phyloP scores from a whole-genome alignment of 2,797 vertebrate genomes.

The Sebastes reedi region DNA sequence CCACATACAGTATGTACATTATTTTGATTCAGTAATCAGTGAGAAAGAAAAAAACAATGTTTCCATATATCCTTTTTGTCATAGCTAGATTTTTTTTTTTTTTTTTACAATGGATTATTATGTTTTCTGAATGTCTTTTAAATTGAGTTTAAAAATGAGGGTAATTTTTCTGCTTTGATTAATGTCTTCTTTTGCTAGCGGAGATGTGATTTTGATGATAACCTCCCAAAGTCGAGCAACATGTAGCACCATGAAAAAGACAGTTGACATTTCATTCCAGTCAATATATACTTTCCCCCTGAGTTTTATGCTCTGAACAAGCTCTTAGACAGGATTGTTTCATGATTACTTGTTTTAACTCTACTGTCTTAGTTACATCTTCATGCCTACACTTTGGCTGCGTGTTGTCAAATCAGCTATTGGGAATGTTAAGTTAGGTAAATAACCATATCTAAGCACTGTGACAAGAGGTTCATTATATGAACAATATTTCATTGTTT shows the following conservation, averaged over 20 bases:
- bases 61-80: constrained; percentile 40
- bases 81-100: constrained; percentile 28
- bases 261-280: constrained; percentile 45
- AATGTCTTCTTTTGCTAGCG: constrained; percentile 41
- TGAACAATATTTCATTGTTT: constrained; percentile 64
- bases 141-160: constrained; percentile 24
- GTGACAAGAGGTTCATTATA: constrained; percentile 78
- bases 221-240: constrained; percentile 72
- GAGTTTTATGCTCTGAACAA: constrained; percentile 5
- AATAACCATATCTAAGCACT: constrained; percentile 81
- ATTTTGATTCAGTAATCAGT: constrained; percentile 50
- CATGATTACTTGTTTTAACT: constrained; percentile 44
- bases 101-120: constrained; percentile 43
- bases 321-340: constrained; percentile 33
- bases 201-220: constrained; percentile 49
- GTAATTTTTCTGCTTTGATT: constrained; percentile 43
- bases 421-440: constrained; percentile 73
- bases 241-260: constrained; percentile 78
- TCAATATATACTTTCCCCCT: constrained; percentile 20
- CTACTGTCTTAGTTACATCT: constrained; percentile 45
- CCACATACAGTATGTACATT: constrained; percentile 56
- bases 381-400: constrained; percentile 30
- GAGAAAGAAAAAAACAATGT: constrained; percentile 34
- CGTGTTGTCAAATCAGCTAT: constrained; percentile 54
- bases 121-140: constrained; percentile 54